A percentile compares a stretch with the other conserved stretches of the same genome.
These are phyloP conservation scores for Dicaeum eximium DNA, from an alignment of 2,113 vertebrate genomes.

Conservation along the genomic window DNA sequence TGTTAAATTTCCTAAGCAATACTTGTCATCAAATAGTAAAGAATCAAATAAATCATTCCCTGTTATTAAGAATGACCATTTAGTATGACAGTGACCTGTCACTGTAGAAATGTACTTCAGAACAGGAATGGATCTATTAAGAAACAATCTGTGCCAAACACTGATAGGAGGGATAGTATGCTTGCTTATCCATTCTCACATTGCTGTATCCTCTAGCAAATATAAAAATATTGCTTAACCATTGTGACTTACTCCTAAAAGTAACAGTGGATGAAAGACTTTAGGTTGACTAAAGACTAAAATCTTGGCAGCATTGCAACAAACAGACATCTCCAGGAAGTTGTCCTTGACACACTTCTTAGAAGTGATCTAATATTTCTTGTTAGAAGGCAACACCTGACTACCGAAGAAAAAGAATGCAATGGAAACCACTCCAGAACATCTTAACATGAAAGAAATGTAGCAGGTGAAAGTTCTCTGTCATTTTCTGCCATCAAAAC, in stretches of 20 bases:
- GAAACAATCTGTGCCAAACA: neutral
- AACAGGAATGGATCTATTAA: neutral
- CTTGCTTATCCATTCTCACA: neutral
- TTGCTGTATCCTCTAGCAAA: neutral
- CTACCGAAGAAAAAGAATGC: neutral
- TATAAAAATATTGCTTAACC: neutral
- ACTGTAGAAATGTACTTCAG: neutral
- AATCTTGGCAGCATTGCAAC: neutral
- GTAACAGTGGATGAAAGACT: neutral
- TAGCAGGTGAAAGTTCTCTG: neutral
- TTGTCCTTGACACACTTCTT: constrained; percentile 49
- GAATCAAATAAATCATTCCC: neutral
- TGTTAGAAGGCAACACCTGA: neutral
- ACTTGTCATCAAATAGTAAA: neutral
- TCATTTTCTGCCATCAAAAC: neutral
- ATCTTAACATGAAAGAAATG: neutral
- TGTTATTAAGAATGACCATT: neutral
- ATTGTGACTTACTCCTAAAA: neutral
- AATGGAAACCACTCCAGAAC: neutral
- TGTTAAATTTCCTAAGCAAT: neutral
- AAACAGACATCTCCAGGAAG: neutral
- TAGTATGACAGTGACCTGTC: neutral
- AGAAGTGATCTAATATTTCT: neutral
- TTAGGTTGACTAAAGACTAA: neutral
- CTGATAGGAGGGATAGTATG: neutral